Evolutionary conservation across 2,888 invertebrate species (phyloP).

Genomic region (Drosophila borealis): DNA sequence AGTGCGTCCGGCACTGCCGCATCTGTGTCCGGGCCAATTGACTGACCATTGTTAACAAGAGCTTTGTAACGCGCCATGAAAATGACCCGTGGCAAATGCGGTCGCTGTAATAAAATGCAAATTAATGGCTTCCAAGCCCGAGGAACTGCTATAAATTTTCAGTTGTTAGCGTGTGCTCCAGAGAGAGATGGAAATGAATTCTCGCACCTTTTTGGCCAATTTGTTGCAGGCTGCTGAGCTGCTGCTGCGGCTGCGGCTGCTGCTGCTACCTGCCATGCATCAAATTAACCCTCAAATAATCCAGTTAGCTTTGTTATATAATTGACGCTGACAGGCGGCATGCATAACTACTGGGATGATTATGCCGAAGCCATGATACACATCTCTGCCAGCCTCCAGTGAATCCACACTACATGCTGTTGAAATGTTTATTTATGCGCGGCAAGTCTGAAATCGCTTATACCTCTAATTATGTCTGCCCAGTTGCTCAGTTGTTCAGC

Average conservation of each 20-base stretch:
- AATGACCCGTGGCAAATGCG: conserved; percentile 81
- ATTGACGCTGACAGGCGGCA: conserved; percentile 65
- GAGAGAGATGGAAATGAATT: conserved; percentile 51
- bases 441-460: conserved; percentile 43
- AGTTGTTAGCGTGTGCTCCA: conserved; percentile 18
- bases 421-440: conserved; percentile 66
- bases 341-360: conserved; percentile 52
- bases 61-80: conserved; percentile 71
- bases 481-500: conserved; percentile 27
- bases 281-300: conserved; percentile 76
- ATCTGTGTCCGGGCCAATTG: conserved; percentile 67
- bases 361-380: conserved; percentile 41
- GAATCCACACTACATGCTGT: conserved; percentile 13
- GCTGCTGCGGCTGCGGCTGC: conserved; percentile 6
- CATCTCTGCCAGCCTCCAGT: conserved; percentile 19
- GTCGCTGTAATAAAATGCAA: conserved; percentile 75
- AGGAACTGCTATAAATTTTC: conserved; percentile 63
- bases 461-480: conserved; percentile 56
- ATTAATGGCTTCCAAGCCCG: conserved; percentile 66
- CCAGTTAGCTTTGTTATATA: conserved; percentile 74
- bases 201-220: conserved; percentile 75
- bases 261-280: conserved; percentile 57
- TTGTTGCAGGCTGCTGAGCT: conserved; percentile 58
- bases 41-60: conserved; percentile 74
- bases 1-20: conserved; percentile 67